Evolutionary conservation across 2,888 invertebrate species (phyloP).

Genomic region (Philaethria dido): DNA sequence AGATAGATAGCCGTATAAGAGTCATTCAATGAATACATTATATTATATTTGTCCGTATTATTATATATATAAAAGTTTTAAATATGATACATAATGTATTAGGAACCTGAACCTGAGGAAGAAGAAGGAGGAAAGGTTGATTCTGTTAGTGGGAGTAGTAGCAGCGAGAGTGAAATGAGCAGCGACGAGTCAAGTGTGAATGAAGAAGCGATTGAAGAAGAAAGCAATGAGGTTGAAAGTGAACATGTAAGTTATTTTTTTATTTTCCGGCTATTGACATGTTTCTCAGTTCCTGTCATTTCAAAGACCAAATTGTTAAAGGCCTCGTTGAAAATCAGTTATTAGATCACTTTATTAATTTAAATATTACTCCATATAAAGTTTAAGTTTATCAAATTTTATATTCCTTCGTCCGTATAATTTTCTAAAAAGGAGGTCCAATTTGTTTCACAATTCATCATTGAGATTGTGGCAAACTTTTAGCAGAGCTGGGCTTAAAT

Average conservation of each 20-base stretch:
- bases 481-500: too few species aligned
- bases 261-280: background rate
- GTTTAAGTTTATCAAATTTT: too few species aligned
- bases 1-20: too few species aligned
- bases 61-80: too few species aligned
- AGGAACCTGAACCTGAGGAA: slow-evolving; percentile 45
- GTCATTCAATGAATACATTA: too few species aligned
- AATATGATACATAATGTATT: slow-evolving; percentile 16
- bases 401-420: too few species aligned
- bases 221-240: slow-evolving; percentile 59
- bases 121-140: slow-evolving; percentile 48
- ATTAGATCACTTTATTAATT: too few species aligned
- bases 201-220: slow-evolving; percentile 58
- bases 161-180: slow-evolving; percentile 47
- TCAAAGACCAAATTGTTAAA: background rate
- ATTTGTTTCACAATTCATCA: too few species aligned
- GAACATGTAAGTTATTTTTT: background rate
- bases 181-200: slow-evolving; percentile 55
- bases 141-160: slow-evolving; percentile 48
- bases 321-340: background rate
- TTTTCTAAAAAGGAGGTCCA: too few species aligned
- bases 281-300: background rate
- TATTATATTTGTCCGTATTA: too few species aligned
- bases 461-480: too few species aligned
- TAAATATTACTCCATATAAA: too few species aligned